Evolutionary conservation across 2,888 invertebrate genomes (phyloP), one percentile per base, ranked within the genome.

Genomic region (Leistus spinibarbis): DNA sequence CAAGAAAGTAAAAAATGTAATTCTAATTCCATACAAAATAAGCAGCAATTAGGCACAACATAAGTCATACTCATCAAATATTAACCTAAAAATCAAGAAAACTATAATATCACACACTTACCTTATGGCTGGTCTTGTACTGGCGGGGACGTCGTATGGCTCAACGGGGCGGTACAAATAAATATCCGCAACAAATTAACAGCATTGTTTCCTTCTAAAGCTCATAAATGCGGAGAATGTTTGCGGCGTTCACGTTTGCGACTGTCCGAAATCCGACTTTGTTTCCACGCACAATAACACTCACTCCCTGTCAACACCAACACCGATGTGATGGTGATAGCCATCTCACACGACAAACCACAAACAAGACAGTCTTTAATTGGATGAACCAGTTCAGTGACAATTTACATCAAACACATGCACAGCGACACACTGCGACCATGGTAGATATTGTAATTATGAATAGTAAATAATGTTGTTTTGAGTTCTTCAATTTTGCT

Each of bases 381-480:
- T 13, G 22, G 16, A 16, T 22, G 60, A 60, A 60, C 60, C 60
- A n/a, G 60, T 60, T 19, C 60, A 60, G 60, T 60, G 60, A 60
- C 60, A 56, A 19, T 56, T 19, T 56, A 56, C 56, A 56, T 56
- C 13, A 1, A 1, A 19, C 19, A 56, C 56, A 19, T 2, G 13
- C 56, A 56, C 56, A 53, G 7, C 7, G 7, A 56, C 56, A n/a
- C 2, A 56, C 56, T n/a, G 9, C 17, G 16, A 10, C 0, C 16
- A 60, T 60, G 20, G 19, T 20, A 10, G 17, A 60, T 60, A 19
- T 40, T 3, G 13, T 40, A 5, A 40, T 40, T 4, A 40, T 40
- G 40, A 10, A 5, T 40, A 13, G 7, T 40, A 40, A 3, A 40
- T 13, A 40, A 13, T 7, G 40, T 10, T 40, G 40, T 40, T n/a